Evolutionary conservation across 92 coral and sea anemone species (phyloP).

Genomic region (Scolanthus callimorphus): DNA sequence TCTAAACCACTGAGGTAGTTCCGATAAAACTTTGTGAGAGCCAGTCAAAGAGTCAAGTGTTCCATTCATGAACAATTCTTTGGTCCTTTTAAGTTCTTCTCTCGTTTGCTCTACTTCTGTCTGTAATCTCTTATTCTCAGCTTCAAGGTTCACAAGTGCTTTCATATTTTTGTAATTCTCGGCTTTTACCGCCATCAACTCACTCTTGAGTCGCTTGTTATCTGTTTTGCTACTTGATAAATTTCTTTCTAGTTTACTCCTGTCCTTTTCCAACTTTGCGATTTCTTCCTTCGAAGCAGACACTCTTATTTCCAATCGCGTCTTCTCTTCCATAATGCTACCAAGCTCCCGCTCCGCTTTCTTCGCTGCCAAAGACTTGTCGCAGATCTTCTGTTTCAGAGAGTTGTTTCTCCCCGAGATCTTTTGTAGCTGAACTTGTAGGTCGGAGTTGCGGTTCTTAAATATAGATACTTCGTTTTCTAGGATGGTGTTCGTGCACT

Average conservation of each 20-base stretch:
- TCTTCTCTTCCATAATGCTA: constrained; percentile 56
- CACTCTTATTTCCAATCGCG: constrained; percentile 49
- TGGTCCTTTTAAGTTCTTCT: constrained; percentile 15
- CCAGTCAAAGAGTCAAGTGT: constrained; percentile 9
- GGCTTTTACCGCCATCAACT: constrained; percentile 51
- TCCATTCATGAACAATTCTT: constrained; percentile 8
- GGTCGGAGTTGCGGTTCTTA: constrained; percentile 68
- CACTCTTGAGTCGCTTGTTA: constrained; percentile 69
- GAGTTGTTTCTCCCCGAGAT: constrained; percentile 66
- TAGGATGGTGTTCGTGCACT: constrained; percentile 70
- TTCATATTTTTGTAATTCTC: constrained; percentile 81
- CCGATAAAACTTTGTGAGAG: background rate
- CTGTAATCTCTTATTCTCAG: constrained; percentile 70
- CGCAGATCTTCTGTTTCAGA: constrained; percentile 75
- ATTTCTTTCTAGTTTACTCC: constrained; percentile 66
- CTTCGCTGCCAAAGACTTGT: constrained; percentile 50
- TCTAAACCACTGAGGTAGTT: background rate
- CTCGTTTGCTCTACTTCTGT: constrained; percentile 46
- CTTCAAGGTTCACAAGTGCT: constrained; percentile 64
- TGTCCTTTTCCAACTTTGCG: constrained; percentile 64
- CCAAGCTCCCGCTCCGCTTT: constrained; percentile 69
- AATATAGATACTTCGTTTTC: constrained; percentile 68
- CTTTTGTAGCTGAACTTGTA: constrained; percentile 76
- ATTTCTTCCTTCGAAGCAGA: constrained; percentile 61
- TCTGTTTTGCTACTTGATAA: constrained; percentile 67